Base-by-base conservation (phyloP, 2,113 vertebrate species). In the Petrocephalus microphthalmus region DNA sequence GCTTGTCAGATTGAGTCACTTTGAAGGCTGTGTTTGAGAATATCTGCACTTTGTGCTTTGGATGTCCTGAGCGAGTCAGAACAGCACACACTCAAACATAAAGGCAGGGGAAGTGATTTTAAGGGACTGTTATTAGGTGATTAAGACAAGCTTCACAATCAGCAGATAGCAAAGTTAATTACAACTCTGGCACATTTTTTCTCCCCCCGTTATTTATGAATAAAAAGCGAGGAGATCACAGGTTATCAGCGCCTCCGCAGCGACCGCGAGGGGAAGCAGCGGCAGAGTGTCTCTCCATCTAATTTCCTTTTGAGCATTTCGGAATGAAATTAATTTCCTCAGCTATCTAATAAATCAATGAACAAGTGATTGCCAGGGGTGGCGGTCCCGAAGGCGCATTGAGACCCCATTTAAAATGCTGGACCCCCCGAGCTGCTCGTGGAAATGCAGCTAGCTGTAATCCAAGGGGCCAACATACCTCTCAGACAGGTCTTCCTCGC, bases 291-390 rank as follows among this genome's bases (percentile, higher is more conserved):
- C 93, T 94, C 92, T 93, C 92, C 93, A 93, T 94, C 94, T 95
- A 93, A 96, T 96, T 95, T 95, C 94, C 93, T 93, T 94, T 93
- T 89, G 89, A 92, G 93, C 94, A 94, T 95, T 96, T 95, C 91
- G 89, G 92, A 94, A 92, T 92, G 86, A 95, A 95, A 95, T 95
- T 95, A 94, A 95, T 96, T 95, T 96, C 94, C 94, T 94, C 90
- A 88, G 90, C 92, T 94, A 95, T 95, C 94, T 94, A 92, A 94
- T 94, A 93, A 94, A 96, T 96, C 94, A 93, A 93, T 47, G 94
- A 94, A 93, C 93, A 95, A 95, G 93, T 91, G 91, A 95, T 93
- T 94, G 93, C 91, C 93, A 92, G 93, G 95, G 92, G 92, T 94
- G 93, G 91, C 92, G 94, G 94, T 94, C 93, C 89, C 83, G 88